These are phyloP conservation scores for Drosophila nr. medialis DNA, from an alignment of 2,888 invertebrate genomes.

Conservation along the genomic window DNA sequence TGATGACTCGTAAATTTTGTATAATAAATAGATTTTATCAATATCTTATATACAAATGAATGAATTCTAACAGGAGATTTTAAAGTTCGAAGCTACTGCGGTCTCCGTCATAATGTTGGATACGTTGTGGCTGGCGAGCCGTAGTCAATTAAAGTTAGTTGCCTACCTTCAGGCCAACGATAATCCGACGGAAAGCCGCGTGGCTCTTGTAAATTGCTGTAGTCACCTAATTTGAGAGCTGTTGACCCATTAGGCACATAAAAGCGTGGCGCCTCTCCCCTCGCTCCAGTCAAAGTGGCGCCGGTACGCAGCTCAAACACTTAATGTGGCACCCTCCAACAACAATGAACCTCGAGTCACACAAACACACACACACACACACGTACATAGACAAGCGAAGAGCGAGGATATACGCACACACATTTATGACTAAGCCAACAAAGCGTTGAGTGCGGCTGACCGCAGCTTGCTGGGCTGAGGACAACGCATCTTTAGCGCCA, in stretches of 20 bases:
- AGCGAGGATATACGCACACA: constrained; percentile 7
- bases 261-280: constrained; percentile 31
- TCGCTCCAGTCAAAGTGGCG: constrained; percentile 12
- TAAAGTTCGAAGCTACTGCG: neutral
- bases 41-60: neutral
- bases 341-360: constrained; percentile 6
- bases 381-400: neutral
- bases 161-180: constrained; percentile 47
- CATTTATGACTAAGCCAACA: constrained; percentile 75
- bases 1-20: neutral
- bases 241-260: constrained; percentile 72
- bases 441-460: constrained; percentile 71
- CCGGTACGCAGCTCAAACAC: constrained; percentile 45
- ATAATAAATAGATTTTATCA: neutral
- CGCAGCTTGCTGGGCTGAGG: constrained; percentile 41
- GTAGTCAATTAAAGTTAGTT: constrained; percentile 60
- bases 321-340: constrained; percentile 45
- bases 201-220: constrained; percentile 68
- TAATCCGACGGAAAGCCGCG: constrained; percentile 66
- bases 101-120: neutral
- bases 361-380: constrained; percentile 17
- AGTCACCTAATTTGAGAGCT: constrained; percentile 77
- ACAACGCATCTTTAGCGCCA: constrained; percentile 51
- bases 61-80: neutral
- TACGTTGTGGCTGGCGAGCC: neutral